These are phyloP conservation scores for Hyles lineata DNA, from an alignment of 2,888 invertebrate genomes.

Conservation along the genomic window DNA sequence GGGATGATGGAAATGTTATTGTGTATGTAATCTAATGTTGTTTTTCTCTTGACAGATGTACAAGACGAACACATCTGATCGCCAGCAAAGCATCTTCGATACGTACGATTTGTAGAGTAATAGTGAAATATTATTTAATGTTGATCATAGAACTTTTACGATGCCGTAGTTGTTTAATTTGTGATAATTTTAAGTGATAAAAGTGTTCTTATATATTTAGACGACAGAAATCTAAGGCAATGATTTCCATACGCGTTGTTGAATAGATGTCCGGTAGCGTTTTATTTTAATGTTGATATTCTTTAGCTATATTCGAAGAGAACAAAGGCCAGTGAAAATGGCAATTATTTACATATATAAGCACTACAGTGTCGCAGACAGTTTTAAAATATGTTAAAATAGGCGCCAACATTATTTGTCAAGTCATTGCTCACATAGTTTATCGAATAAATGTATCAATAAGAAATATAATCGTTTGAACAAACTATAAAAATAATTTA, in stretches of 20 bases:
- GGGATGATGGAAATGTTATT: not conserved
- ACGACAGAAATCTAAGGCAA: conserved; percentile 49
- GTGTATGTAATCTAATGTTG: conserved; percentile 69
- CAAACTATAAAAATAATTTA: not conserved
- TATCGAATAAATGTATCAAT: not conserved
- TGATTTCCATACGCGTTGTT: conserved; percentile 39
- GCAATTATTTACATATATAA: not conserved
- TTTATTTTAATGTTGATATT: conserved; percentile 6
- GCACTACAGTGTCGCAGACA: not conserved
- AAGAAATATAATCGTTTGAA: conserved; percentile 10
- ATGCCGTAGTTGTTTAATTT: conserved; percentile 58
- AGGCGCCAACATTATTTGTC: conserved; percentile 12
- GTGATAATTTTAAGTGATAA: conserved; percentile 69
- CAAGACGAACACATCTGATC: conserved; percentile 90
- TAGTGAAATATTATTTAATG: conserved; percentile 49
- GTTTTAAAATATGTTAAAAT: not conserved
- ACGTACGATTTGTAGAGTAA: conserved; percentile 43
- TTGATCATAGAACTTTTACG: conserved; percentile 52
- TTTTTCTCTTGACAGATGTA: conserved; percentile 88
- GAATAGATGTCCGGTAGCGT: conserved; percentile 35
- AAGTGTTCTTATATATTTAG: conserved; percentile 81
- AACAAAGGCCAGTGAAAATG: not conserved
- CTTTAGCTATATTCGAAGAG: not conserved
- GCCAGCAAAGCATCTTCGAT: conserved; percentile 67
- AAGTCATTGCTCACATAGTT: conserved; percentile 17